Base-by-base conservation (phyloP, 2,797 vertebrate species). In the Peromyscus aztecus region DNA sequence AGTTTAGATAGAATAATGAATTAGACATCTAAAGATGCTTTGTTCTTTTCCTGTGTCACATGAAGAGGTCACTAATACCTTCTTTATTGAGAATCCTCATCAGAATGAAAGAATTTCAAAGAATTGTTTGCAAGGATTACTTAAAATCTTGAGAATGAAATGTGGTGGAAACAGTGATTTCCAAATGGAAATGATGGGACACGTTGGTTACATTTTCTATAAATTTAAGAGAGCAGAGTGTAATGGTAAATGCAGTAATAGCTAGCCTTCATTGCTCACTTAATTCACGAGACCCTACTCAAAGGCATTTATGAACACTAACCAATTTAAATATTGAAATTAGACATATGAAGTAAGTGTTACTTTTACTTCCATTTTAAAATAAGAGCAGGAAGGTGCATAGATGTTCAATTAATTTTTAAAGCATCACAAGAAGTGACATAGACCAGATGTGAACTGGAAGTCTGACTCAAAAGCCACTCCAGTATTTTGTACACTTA, bases 311-410 rank as follows among this genome's bases (percentile, higher is more conserved):
- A 61, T 43, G 73, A 86, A 92, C 17, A 69, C 21, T 49, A 86
- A 84, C 21, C 40, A 80, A 69, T 61, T 82, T 87, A 82, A 78
- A 94, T 83, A 78, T 61, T 97, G 65, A 86, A 57, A 90, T 89
- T 87, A 91, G 19, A 4, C 61, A 6, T 71, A 19, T 49, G 2
- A 34, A 2, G 21, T 57, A 92, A 3, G 37, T 82, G 49, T 83
- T 65, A 83, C 52, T 83, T 34, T 96, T 69, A 73, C 27, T 46
- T 77, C 57, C 40, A 88, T 91, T 75, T 96, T 86, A 85, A 95
- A 52, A 76, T 46, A 49, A 93, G 27, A 16, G 1, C 24, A 76
- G 13, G 2, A 57, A 43, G 2, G 37, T 40, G 0, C 6, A 95
- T 37, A 83, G 27, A 86, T 46, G 46, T 14, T 29, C 63, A 87